Base-by-base conservation (phyloP, 2,797 vertebrate species). In the Alosa sapidissima region DNA sequence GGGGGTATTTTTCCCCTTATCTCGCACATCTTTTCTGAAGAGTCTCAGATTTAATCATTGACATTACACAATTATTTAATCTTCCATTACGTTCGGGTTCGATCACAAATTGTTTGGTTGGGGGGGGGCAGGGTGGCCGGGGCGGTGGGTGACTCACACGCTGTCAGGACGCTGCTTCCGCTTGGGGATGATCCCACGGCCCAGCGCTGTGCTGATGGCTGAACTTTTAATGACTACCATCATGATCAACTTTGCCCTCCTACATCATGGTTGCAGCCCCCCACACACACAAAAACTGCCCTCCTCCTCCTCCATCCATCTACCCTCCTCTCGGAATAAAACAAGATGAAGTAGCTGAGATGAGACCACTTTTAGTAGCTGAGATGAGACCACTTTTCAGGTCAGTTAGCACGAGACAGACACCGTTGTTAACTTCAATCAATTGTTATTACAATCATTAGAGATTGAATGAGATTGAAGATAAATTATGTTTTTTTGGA, bases 41-140 rank as follows among this genome's bases (percentile, higher is more conserved):
- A 2, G 72, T 21, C 41, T 75, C 72, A 78, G 72, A 78, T 78
- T 45, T 78, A 78, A 78, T 78, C 72, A 78, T 47, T 19, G 72
- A 4, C 14, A 78, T 78, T 78, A 78, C 72, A 78, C 72, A 78
- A 78, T 47, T 3, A 47, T 78, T 78, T 78, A 78, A 78, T 78
- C 72, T 78, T 7, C 41, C 72, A 78, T 78, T 78, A 45, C 21
- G 72, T 36, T 47, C 41, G 11, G 47, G 72, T 36, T 47, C 16
- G 11, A 78, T 41, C 72, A 78, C 72, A 47, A 47, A 78, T 78
- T 5, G 45, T 78, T 19, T 78, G 72, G 41, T 4, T 7, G 36
- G 47, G 4, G 41, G 72, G 72, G 72, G 28, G 28, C 28, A 28
- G 28, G 28, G 28, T 28, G 68, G 36, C 68, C 36, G 4, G 68